Conservation (phyloP, 1,140 invertebrate species). For the Solen grandis region DNA sequence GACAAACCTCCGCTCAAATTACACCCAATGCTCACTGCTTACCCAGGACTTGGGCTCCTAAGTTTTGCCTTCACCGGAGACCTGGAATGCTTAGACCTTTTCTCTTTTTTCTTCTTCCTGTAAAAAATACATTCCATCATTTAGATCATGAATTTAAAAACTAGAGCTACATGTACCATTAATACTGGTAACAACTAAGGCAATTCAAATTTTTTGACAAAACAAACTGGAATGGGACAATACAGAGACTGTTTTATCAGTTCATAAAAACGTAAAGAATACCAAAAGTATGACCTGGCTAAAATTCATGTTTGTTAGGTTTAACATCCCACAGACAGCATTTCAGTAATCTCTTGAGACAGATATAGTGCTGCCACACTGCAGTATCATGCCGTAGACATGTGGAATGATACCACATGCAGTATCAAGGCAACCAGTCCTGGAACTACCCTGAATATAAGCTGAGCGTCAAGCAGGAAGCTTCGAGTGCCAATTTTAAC, state of each 20-base stretch:
- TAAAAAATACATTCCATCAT: background rate
- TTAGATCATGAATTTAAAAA: no score
- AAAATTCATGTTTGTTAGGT: no score
- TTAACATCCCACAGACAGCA: no score
- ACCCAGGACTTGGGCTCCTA: constrained; percentile 65
- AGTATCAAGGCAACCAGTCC: no score
- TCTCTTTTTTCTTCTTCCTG: constrained; percentile 66
- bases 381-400: no score
- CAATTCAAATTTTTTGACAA: background rate
- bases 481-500: no score
- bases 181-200: background rate
- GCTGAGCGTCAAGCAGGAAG: no score
- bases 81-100: constrained; percentile 58
- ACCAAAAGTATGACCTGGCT: background rate
- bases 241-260: background rate
- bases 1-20: no score
- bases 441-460: no score
- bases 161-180: background rate
- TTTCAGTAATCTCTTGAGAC: no score
- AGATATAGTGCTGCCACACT: no score
- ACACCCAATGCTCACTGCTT: constrained; percentile 24
- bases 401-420: no score
- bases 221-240: background rate
- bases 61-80: constrained; percentile 27
- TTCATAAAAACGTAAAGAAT: background rate